Evolutionary conservation across 2,797 vertebrate genomes (phyloP).

Genomic region (Trichosurus vulpecula): DNA sequence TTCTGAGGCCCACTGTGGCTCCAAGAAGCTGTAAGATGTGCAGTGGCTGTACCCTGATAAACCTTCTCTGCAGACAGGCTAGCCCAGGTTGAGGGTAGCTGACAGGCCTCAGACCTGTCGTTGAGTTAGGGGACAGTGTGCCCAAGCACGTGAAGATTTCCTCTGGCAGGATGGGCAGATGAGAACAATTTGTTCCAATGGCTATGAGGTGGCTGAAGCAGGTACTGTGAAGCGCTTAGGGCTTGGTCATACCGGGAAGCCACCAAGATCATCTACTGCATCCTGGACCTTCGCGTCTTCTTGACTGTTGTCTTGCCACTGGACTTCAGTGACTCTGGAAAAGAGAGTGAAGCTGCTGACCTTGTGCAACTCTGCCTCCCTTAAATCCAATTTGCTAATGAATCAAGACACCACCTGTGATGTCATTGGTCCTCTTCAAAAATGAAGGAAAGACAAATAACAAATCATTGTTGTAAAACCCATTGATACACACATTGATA

Average conservation of each 20-base stretch:
- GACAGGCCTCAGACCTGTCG: background rate
- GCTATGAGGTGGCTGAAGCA: background rate
- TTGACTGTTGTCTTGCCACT: background rate
- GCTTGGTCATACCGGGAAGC: background rate
- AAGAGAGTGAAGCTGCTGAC: background rate
- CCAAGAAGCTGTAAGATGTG: background rate
- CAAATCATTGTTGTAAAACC: constrained; percentile 54
- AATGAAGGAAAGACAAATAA: background rate
- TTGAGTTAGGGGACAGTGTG: background rate
- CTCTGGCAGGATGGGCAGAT: background rate
- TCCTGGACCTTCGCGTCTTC: background rate
- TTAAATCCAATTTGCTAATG: background rate
- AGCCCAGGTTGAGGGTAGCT: background rate
- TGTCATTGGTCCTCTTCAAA: background rate
- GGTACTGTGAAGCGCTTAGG: background rate
- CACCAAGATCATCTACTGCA: background rate
- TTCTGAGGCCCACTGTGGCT: too few relatives aligned
- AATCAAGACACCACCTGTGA: background rate
- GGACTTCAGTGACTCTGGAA: background rate
- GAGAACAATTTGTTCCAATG: background rate
- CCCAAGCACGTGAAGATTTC: background rate
- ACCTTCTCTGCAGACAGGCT: background rate
- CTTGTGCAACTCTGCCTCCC: background rate
- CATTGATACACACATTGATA: background rate
- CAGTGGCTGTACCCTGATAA: background rate